A percentile compares a stretch with the other conserved stretches of the same genome.
phyloP scores from a whole-genome alignment of 2,888 invertebrate species.

The Oegoconia quadripuncta region DNA sequence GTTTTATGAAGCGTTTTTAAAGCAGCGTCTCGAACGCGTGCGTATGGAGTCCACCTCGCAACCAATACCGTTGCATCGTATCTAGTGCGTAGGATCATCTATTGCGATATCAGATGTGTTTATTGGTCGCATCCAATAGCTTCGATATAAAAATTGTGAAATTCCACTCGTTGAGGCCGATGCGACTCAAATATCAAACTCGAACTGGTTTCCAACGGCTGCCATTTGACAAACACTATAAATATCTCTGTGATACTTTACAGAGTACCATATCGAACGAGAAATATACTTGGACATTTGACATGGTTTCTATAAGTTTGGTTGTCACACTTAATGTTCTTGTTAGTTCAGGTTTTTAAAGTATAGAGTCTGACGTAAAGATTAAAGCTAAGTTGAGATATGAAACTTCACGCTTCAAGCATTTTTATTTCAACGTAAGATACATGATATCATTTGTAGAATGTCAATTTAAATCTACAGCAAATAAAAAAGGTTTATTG shows the following conservation, averaged over 20 bases:
- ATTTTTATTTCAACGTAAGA: no score
- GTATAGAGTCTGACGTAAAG: no score
- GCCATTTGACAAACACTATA: conserved; percentile 4
- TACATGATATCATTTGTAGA: no score
- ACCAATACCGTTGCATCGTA: conserved; percentile 44
- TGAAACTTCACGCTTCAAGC: no score
- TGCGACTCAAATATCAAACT: no score
- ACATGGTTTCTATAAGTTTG: conserved; percentile 8
- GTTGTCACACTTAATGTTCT: no score
- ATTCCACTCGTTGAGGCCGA: conserved; percentile 24
- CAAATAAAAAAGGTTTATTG: no score
- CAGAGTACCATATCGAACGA: conserved; percentile 3
- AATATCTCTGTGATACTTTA: conserved; percentile 5
- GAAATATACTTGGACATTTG: conserved; percentile 10
- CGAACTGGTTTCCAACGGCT: conserved; percentile 2
- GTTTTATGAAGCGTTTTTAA: no score
- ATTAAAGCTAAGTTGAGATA: no score
- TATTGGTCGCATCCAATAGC: conserved; percentile 46
- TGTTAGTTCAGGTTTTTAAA: no score
- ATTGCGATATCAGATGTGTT: conserved; percentile 49
- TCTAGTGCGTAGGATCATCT: conserved; percentile 60
- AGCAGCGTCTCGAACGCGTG: conserved; percentile 28
- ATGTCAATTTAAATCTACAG: no score
- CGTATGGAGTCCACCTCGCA: conserved; percentile 15
- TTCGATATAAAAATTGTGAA: conserved; percentile 42